Base-by-base conservation (phyloP, 2,888 invertebrate species). In the Trissoscelio sp. region DNA sequence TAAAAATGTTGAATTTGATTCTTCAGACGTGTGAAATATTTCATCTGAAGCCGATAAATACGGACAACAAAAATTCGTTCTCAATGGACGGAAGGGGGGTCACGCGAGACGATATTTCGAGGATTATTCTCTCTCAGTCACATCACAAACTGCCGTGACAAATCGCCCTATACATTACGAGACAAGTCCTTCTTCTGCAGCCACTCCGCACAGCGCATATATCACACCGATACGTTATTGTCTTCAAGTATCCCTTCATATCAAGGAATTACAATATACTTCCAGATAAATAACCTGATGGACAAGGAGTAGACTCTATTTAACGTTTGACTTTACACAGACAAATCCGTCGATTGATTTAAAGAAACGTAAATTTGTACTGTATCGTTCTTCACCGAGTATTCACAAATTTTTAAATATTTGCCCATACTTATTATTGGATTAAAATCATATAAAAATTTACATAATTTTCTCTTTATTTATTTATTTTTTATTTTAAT, bases 121-220 rank as follows among this genome's bases (percentile, higher is more conserved):
- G 89, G 89, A 89, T 89, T 89, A 89, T 88, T 88, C 87, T 86
- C 86, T 87, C 87, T 87, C 88, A 83, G 85, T 88, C 87, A 88
- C 88, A 88, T 89, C 88, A 88, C 89, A 88, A 89, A 89, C 88
- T 88, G 85, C 87, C 88, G 88, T 90, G 90, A 90, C 90, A 90
- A 90, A 90, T 90, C 88, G 88, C 88, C 87, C 88, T 87, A 89
- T 90, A 89, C 89, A 89, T 90, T 89, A 90, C 88, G 89, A 88
- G 87, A 87, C 87, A 86, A 88, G 88, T 88, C 87, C 87, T 89
- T 87, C 88, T 89, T 88, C 87, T 83, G 85, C 85, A 85, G 84
- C 85, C 83, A 85, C 87, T 87, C 87, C 81, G 83, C 73, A 82
- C 79, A 72, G 51, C 74, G 84, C 88, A 89, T 89, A 89, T 87